These are phyloP conservation scores for Cepaea hortensis DNA, from an alignment of 2,888 invertebrate genomes.

Conservation along the genomic window DNA sequence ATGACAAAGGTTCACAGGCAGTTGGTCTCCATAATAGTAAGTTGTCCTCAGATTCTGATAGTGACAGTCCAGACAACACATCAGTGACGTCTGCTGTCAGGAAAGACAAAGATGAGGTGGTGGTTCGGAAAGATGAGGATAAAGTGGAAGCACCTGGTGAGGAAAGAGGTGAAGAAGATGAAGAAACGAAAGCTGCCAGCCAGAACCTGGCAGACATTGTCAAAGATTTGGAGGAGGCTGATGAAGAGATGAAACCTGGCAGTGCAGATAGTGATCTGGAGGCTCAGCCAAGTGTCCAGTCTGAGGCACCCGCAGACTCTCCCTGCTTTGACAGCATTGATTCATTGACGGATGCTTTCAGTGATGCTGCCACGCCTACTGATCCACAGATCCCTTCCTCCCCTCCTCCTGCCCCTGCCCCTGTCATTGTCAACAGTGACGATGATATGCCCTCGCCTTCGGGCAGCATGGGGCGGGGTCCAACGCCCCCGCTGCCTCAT, in stretches of 20 bases:
- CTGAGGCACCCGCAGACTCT: constrained; percentile 40
- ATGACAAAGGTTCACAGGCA: constrained; percentile 48
- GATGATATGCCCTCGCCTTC: constrained; percentile 45
- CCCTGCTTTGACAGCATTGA: constrained; percentile 58
- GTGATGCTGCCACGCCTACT: constrained; percentile 29
- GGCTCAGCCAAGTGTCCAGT: constrained; percentile 35
- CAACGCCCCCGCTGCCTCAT: constrained; percentile 37
- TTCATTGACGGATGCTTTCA: constrained; percentile 40
- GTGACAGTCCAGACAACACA: constrained; percentile 54
- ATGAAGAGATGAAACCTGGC: constrained; percentile 54
- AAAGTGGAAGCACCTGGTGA: constrained; percentile 29
- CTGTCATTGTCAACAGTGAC: constrained; percentile 49
- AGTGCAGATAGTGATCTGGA: constrained; percentile 57
- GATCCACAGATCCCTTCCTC: constrained; percentile 47
- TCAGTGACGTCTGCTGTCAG: constrained; percentile 40
- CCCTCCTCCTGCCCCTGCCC: constrained; percentile 48
- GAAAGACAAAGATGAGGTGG: constrained; percentile 17
- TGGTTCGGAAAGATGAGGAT: constrained; percentile 29
- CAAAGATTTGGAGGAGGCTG: constrained; percentile 51
- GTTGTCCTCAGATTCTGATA: constrained; percentile 45
- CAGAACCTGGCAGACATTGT: constrained; percentile 53
- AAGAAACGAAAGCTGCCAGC: constrained; percentile 50
- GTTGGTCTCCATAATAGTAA: constrained; percentile 19
- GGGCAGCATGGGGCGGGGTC: constrained; percentile 36
- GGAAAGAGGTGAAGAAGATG: constrained; percentile 49